Evolutionary conservation across 2,113 vertebrate species (phyloP).

Genomic region (Trichechus manatus): DNA sequence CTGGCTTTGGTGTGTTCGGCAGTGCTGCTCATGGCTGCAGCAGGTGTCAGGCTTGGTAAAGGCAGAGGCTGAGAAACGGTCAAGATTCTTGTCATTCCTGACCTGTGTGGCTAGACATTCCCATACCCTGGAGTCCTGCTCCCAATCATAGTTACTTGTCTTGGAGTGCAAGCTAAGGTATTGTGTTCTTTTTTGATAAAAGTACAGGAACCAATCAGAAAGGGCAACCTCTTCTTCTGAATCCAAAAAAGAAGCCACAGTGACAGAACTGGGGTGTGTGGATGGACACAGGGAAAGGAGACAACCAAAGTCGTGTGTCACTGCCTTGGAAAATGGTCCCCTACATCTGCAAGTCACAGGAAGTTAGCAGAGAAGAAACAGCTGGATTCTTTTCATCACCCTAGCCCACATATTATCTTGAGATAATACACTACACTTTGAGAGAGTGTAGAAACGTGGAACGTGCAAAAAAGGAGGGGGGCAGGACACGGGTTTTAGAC

Average conservation of each 20-base stretch:
- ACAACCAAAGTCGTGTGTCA: not conserved
- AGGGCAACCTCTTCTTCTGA: not conserved
- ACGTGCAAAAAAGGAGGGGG: not conserved
- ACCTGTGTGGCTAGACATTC: not conserved
- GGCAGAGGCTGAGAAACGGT: not conserved
- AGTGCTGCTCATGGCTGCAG: not conserved
- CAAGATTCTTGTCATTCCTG: constrained; percentile 10
- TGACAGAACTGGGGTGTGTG: not conserved
- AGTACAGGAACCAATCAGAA: not conserved
- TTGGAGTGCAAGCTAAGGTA: not conserved
- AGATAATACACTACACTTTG: not conserved
- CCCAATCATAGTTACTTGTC: not conserved
- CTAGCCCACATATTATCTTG: constrained; percentile 14
- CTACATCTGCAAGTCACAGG: constrained; percentile 21
- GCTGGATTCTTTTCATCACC: constrained; percentile 65
- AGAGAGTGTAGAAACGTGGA: constrained; percentile 37
- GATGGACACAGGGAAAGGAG: not conserved
- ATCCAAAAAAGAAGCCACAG: not conserved
- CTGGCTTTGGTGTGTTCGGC: constrained; percentile 54
- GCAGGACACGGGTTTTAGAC: not conserved
- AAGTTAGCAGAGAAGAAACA: constrained; percentile 64
- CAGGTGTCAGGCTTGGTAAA: constrained; percentile 44
- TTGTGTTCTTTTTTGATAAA: constrained; percentile 10
- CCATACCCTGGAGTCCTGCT: not conserved
- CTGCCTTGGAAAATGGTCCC: constrained; percentile 17